Evolutionary conservation across 2,888 invertebrate species (phyloP), one percentile per base, ranked within the genome.

Genomic region (Heliconius ethilla): DNA sequence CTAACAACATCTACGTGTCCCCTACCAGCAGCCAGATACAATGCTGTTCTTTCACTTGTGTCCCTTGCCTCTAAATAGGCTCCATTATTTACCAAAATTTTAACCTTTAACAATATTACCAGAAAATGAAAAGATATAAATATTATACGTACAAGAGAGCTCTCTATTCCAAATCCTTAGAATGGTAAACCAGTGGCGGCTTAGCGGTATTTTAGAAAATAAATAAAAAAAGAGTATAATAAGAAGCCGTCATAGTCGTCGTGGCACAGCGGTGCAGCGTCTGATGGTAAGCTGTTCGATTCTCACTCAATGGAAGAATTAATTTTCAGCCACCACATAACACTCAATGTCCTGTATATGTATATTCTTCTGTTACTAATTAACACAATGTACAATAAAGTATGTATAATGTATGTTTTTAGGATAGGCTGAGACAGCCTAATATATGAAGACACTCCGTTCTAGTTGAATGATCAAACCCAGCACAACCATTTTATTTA

Each of bases 11-110:
- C 92, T 25, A 87, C 88, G 86, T 88, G 91, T 2, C 92, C 92
- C 75, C 90, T 85, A 11, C 90, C 89, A 0, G 92, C 88, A 18
- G 94, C 94, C 79, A 93, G 82, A 83, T 91, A 92, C 76, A 96
- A 84, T 0, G 95, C 90, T n/a, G 95, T 95, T 72, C 95, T 91
- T 78, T 96, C 96, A 82, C 92, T 94, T 74, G 95, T 94, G 84
- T 96, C 96, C 77, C 95, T 91, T 33, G 95, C 94, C 85, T 96
- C 96, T 79, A 96, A 89, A 83, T 93, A 92, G 74, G 95, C 95
- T 76, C 95, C 95, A 81, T 94, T 91, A 78, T 90, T 90, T 40
- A 96, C 90, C 83, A 96, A 87, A 79, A 95, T 84, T 84, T 94
- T 93, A 5, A 95, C 95, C 95, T 95, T 81, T 45, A 77, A 76